A percentile compares a stretch with the other conserved stretches of the same genome.
Evolutionary conservation across 2,113 vertebrate species (phyloP).

Genomic region (Tetrax tetrax): DNA sequence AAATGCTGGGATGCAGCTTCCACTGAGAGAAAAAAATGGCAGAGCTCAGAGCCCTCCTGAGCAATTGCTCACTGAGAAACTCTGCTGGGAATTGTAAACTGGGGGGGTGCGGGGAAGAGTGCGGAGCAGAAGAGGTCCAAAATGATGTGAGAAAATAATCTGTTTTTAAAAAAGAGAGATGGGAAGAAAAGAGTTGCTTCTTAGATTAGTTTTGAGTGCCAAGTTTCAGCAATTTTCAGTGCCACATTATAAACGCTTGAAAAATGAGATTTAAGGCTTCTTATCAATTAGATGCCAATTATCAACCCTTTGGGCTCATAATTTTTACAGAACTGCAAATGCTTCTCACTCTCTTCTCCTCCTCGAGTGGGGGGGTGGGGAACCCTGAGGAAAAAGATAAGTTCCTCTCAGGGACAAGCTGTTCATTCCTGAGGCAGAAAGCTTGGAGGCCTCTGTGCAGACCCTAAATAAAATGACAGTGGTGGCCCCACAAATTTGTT

Average conservation of each 20-base stretch:
- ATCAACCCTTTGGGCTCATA: neutral
- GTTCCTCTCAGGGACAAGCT: neutral
- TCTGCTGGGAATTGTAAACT: neutral
- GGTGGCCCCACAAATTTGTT: neutral
- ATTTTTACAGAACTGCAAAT: neutral
- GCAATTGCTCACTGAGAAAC: neutral
- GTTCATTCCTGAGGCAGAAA: neutral
- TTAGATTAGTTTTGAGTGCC: neutral
- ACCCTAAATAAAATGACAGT: neutral
- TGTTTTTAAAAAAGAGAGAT: neutral
- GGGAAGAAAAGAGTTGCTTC: neutral
- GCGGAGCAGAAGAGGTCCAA: neutral
- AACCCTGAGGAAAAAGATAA: neutral
- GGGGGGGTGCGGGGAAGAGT: neutral
- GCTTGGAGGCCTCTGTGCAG: neutral
- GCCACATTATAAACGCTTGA: neutral
- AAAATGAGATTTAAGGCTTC: neutral
- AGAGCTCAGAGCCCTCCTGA: neutral
- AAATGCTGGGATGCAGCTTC: neutral
- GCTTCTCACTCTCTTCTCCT: neutral
- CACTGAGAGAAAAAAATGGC: neutral
- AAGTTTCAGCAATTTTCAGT: neutral
- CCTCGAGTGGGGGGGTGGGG: neutral
- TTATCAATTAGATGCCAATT: neutral
- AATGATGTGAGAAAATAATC: neutral